These are phyloP conservation scores for Stegastes partitus DNA, from an alignment of 2,113 vertebrate species.

Conservation along the genomic window DNA sequence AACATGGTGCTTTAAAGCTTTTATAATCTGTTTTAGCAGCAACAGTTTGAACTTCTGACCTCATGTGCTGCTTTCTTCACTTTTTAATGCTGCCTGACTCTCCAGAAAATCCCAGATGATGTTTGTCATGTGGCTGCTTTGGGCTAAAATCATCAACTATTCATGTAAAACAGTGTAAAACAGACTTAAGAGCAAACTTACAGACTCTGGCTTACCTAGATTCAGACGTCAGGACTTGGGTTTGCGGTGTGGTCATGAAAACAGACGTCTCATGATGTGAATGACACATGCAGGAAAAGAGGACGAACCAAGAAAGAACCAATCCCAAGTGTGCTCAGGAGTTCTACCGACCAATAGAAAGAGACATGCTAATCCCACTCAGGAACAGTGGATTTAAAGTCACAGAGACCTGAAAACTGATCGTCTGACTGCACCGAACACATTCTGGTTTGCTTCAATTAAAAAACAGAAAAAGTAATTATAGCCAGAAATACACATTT, in stretches of 20 bases:
- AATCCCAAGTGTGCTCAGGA: constrained; percentile 3
- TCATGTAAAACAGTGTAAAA: neutral
- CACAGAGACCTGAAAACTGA: constrained; percentile 25
- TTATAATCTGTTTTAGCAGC: neutral
- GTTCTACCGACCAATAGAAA: constrained; percentile 40
- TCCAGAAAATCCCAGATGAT: neutral
- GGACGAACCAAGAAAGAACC: constrained; percentile 33
- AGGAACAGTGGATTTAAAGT: constrained; percentile 62
- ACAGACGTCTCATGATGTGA: constrained; percentile 52
- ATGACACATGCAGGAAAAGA: neutral
- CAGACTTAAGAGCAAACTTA: neutral
- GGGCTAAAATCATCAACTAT: neutral
- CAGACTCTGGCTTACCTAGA: constrained; percentile 49
- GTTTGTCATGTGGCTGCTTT: neutral
- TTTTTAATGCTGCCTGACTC: neutral
- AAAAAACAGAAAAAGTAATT: neutral
- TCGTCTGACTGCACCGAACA: neutral
- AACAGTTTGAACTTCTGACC: neutral
- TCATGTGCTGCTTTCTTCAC: neutral
- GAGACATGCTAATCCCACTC: constrained; percentile 7
- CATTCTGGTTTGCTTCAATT: neutral
- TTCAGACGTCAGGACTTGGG: neutral
- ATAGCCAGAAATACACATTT: constrained; percentile 2
- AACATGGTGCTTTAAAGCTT: neutral
- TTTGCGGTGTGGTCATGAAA: neutral